Evolutionary conservation across 2,888 invertebrate genomes (phyloP).

Genomic region (Fissipunctia ypsillon): DNA sequence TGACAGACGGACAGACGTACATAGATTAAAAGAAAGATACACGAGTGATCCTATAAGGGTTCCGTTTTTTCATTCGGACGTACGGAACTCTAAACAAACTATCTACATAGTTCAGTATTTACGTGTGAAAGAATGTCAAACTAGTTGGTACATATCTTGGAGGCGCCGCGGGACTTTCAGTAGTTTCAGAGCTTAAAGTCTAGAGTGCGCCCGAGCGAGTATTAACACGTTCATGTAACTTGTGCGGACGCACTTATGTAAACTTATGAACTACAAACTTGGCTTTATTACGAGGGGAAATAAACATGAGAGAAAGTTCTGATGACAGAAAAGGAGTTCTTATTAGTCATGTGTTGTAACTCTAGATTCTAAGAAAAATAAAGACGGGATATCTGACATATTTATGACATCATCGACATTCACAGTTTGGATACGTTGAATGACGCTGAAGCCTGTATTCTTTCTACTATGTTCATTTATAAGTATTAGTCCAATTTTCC

Average conservation of each 20-base stretch:
- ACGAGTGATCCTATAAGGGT: no score
- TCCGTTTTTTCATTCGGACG: no score
- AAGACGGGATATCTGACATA: not conserved
- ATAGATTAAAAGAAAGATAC: no score
- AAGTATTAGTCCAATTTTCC: not conserved
- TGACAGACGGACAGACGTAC: no score
- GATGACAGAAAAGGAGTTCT: conserved; percentile 9
- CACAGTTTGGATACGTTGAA: not conserved
- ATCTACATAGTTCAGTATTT: conserved; percentile 36
- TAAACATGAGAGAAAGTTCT: conserved; percentile 15
- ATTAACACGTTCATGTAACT: conserved; percentile 54
- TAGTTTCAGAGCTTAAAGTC: conserved; percentile 59
- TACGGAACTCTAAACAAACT: no score
- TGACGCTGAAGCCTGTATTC: not conserved
- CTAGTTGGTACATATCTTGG: conserved; percentile 56
- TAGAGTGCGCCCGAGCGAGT: conserved; percentile 55
- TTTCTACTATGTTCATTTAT: not conserved
- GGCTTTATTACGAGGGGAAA: conserved; percentile 29
- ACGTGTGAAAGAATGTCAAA: conserved; percentile 66
- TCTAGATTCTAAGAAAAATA: not conserved
- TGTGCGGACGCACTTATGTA: conserved; percentile 54
- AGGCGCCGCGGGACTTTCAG: conserved; percentile 64
- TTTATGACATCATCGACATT: not conserved
- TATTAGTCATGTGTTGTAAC: not conserved
- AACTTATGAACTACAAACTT: conserved; percentile 46